Base-by-base conservation (phyloP, 2,888 invertebrate species). In the Pharmacophagus antenor region DNA sequence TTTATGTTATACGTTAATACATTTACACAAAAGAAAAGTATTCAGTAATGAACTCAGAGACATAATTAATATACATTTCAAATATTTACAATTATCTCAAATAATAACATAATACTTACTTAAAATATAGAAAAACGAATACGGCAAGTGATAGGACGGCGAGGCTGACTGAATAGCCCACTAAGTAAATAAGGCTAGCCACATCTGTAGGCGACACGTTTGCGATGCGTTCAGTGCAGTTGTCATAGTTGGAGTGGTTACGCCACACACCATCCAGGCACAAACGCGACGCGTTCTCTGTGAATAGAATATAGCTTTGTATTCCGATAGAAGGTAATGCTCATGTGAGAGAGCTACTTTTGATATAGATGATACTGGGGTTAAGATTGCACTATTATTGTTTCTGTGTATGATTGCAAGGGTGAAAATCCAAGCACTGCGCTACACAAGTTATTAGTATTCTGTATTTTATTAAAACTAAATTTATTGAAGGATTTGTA, bases 221-320 rank as follows among this genome's bases (percentile, higher is more conserved):
- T 41, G 90, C 84, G 51, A 88, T 84, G 46, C 92, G 89, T 65
- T 95, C 92, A 56, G 94, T 94, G 80, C 96, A 96, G 72, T 92
- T 92, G 58, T 92, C 91, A 82, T 96, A 97, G 85, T 96, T 92
- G 3, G 95, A 93, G 71, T 94, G 94, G 78, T 93, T 94, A 62
- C 93, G 93, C 98, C 98, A 98, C 6, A 93, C 93, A n/a, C 97
- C 97, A 70, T 96, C 94, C 66, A 88, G 79, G 80, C 98, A 98
- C 70, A 92, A 91, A 57, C 96, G 93, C 12, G 95, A 95, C 22
- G 97, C 98, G 79, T 97, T 97, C 79, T 96, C 98, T 97, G 92
- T 42, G 48, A 53, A 61, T 48, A 52, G 15, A 18, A 42, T 18
- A 52, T 18, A 18, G 37, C 20, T 44, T 44, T 18, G 18, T 44